Conservation (phyloP, 2,888 invertebrate genomes). For the Ennomos quercinarius region DNA sequence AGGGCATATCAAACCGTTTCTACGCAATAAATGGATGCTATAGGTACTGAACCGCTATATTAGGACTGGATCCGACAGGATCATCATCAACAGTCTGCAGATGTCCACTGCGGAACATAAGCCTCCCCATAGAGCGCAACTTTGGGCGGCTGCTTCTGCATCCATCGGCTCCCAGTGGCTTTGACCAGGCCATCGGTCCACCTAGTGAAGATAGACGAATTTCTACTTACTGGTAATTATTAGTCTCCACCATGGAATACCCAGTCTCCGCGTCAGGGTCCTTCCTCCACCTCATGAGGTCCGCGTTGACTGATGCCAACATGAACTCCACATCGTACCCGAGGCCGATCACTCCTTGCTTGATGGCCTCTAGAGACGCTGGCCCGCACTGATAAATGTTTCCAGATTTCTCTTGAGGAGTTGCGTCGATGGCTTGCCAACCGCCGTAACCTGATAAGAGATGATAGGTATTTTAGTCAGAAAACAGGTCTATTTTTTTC, state of each 20-base stretch:
- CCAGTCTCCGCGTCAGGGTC: slow-evolving; percentile 87
- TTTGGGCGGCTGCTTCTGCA: too few relatives aligned
- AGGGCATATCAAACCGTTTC: too few relatives aligned
- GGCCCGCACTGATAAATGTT: slow-evolving; percentile 92
- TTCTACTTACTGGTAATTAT: slow-evolving; percentile 89
- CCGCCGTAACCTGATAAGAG: slow-evolving; percentile 89
- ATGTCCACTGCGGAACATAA: too few relatives aligned
- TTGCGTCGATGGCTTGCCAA: slow-evolving; percentile 96
- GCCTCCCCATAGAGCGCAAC: too few relatives aligned
- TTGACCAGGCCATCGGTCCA: too few relatives aligned
- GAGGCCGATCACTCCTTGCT: slow-evolving; percentile 90
- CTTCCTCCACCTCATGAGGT: slow-evolving; percentile 91
- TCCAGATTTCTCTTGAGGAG: slow-evolving; percentile 92
- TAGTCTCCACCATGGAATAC: slow-evolving; percentile 88
- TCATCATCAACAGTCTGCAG: too few relatives aligned
- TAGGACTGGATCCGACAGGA: too few relatives aligned
- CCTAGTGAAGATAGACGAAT: neutral
- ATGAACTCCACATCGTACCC: slow-evolving; percentile 92
- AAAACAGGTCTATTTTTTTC: too few relatives aligned
- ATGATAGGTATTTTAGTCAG: neutral
- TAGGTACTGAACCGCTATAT: too few relatives aligned
- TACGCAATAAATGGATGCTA: too few relatives aligned
- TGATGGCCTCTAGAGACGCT: slow-evolving; percentile 91
- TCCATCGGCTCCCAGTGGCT: too few relatives aligned
- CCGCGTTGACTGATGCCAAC: slow-evolving; percentile 93